Base-by-base conservation (phyloP, 2,797 vertebrate species). In the Chelmon rostratus region DNA sequence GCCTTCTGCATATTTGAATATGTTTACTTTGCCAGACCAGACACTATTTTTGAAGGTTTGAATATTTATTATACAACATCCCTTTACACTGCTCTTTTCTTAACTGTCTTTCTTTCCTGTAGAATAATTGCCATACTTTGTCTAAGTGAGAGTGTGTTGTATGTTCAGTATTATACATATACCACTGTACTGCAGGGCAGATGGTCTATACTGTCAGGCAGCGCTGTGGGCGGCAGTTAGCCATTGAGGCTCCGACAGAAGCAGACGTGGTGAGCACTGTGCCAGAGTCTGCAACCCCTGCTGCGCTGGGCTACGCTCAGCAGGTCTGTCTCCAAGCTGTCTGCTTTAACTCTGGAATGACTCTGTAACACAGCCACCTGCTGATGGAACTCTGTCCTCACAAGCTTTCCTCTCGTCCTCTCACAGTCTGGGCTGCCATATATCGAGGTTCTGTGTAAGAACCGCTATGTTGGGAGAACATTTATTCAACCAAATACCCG, bases 1-100 rank as follows among this genome's bases (percentile, higher is more conserved):
- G 98, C 98, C 2, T 99, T 99, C 94, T 99, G 98, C 91, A 99
- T 99, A 88, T 99, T 99, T 93, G 98, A 99, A 94, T 99, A 99
- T 28, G 98, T 99, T 88, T 99, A 99, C 93, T 99, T 99, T 92
- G 98, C 98, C 88, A 96, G 98, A 89, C 98, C 98, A 62, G 98
- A 99, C 92, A 99, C 98, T 61, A 97, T 99, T 79, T 99, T 99
- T 94, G 98, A 99, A 89, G 92, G 92, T 93, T 83, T 61, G 44
- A 57, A 58, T 53, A 47, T 52, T 65, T 11, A 31, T 23, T 31
- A 62, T 57, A 5, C 18, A 15, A 46, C 13, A 19, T 35, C 18
- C 18, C 10, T 11, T 21, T 68, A n/a, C 13, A 28, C 10, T 11
- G 0, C 2, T 21, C 21, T 71, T n/a, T 33, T 37, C 6, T 38